Base-by-base conservation (phyloP, 2,797 vertebrate genomes). In the Petrocephalus sullivani region DNA sequence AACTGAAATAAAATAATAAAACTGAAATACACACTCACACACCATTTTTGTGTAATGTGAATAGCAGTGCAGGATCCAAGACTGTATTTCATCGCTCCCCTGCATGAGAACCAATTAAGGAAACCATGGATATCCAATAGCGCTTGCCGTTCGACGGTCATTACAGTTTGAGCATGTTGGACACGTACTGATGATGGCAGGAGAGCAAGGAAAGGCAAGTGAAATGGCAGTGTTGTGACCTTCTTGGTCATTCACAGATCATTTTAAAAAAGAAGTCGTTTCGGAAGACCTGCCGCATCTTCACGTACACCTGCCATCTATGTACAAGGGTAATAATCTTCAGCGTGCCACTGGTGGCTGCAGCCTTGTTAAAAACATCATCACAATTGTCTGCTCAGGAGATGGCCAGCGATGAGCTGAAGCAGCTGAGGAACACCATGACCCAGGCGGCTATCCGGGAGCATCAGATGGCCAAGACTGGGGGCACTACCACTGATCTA, bases 381-480 rank as follows among this genome's bases (percentile, higher is more conserved):
- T n/a, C 1, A n/a, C n/a, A 37, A 9, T 28, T 46, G 4, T 4
- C 19, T 14, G 0, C 91, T 75, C 53, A 99, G 98, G 98, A 99
- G 93, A 99, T 99, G 98, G 98, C 98, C 89, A 99, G 98, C 0
- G 97, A 99, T 0, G 98, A 99, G 93, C 95, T 99, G 92, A 98
- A 97, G 93, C 94, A 98, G 91, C 91, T 99, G 93, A 95, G 98
- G 91, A 98, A 96, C 0, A 96, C 96, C 91, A 95, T 99, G 94
- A 99, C 98, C 71, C 97, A 98, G 92, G 98, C 99, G 92, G 98
- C 98, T 90, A 99, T 99, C 88, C 95, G 98, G 28, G 98, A 99
- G 91, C 98, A 99, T 93, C 98, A 99, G 94, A 98, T 99, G 98
- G 98, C 98, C 92, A 99, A 99, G 95, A 99, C 98, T 0, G 95